Evolutionary conservation across 2,888 invertebrate genomes (phyloP).

Genomic region (Tipula lateralis): DNA sequence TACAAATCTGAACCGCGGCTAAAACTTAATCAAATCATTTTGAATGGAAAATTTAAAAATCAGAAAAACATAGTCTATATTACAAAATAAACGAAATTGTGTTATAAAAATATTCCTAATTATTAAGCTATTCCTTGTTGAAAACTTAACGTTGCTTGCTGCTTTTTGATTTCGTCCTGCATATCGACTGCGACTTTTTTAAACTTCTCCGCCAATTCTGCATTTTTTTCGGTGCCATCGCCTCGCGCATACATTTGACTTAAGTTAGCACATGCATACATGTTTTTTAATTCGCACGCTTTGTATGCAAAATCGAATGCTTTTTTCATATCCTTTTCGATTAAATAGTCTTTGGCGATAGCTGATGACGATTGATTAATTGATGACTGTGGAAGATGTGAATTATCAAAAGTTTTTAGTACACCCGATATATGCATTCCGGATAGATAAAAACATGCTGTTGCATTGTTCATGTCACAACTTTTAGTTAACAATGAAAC

Average conservation of each 20-base stretch:
- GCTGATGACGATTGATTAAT: slow-evolving; percentile 25
- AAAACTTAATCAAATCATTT: background rate
- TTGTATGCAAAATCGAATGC: slow-evolving; percentile 72
- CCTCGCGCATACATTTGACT: slow-evolving; percentile 82
- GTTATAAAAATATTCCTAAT: slow-evolving; percentile 28
- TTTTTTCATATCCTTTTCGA: slow-evolving; percentile 65
- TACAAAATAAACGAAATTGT: background rate
- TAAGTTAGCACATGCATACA: slow-evolving; percentile 85
- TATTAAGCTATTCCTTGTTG: slow-evolving; percentile 51
- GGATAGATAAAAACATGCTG: slow-evolving; percentile 75
- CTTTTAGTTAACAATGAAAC: slow-evolving; percentile 57
- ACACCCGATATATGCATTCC: slow-evolving; percentile 74
- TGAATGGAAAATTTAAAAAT: background rate
- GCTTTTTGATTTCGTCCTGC: slow-evolving; percentile 60
- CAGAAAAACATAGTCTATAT: background rate
- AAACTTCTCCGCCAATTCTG: slow-evolving; percentile 65
- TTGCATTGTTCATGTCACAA: slow-evolving; percentile 57
- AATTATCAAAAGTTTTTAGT: slow-evolving; percentile 52
- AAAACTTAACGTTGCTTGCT: slow-evolving; percentile 52
- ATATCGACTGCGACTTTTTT: slow-evolving; percentile 66
- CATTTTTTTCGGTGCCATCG: slow-evolving; percentile 73
- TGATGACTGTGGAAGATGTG: slow-evolving; percentile 31
- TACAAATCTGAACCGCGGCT: background rate
- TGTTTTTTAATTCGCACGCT: slow-evolving; percentile 79
- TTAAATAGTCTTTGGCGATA: slow-evolving; percentile 52